Base-by-base conservation (phyloP, 1,140 invertebrate species). In the Drosophila pectinifera region DNA sequence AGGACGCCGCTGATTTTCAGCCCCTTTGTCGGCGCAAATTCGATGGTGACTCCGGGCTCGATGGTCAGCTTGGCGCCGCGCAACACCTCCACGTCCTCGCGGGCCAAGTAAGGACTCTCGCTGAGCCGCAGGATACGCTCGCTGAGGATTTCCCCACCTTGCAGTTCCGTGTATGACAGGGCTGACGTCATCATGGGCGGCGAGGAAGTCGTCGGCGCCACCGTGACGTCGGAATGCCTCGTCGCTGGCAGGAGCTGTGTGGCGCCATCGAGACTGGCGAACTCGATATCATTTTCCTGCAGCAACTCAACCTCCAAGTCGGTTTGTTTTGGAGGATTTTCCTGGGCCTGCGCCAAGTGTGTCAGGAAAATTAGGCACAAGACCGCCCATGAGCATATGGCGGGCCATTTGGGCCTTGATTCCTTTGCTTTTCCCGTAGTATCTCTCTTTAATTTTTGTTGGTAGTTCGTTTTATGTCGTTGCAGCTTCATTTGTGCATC, bases 1-100 rank as follows among this genome's bases (percentile, higher is more conserved):
- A 99, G 93, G 74, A 96, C 95, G 75, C 98, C 98, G 83, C 96
- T 94, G 18, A 99, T 96, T 34, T 97, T 98, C 76, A 99, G 96
- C 54, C 98, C 98, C 80, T 97, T 95, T 93, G 97, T 97, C 3
- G 97, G 96, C 5, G 95, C 95, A 93, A 99, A 98, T 51, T 95
- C 93, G 11, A 99, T 93, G 79, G 95, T 95, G 0, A 98, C 96
- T 1, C 98, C 98, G 0, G 98, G 94, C 83, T 98, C 96, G 42
- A 99, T 95, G 24, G 95, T 93, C 45, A 99, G 93, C 82, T 96
- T 95, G 0, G 95, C 96, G 54, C 95, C 94, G 41, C 93, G 93
- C 73, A 96, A 95, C 26, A 98, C 93, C 48, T 96, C 94, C n/a
- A 98, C 92, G 93, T 98, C 97, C 88, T 96, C 95, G 31, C 95